Conservation (phyloP, 2,113 vertebrate genomes). For the Microcebus murinus region DNA sequence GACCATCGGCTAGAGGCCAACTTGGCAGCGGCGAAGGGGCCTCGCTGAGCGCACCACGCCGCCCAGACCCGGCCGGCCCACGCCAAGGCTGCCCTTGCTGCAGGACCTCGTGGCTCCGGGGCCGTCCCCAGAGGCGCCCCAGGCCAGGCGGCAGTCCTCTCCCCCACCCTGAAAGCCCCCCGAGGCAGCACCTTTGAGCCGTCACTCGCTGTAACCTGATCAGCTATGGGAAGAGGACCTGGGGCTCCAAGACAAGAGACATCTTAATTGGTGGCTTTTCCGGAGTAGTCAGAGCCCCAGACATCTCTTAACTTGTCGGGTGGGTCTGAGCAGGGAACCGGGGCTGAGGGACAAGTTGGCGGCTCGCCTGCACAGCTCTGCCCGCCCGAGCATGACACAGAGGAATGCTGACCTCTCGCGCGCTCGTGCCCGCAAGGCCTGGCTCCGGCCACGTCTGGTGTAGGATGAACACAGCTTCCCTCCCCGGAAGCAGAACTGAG, state of each 20-base stretch:
- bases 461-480: rapidly evolving
- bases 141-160: not conserved
- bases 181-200: not conserved
- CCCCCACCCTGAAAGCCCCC: rapidly evolving
- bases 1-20: rapidly evolving
- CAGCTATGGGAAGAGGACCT: not conserved
- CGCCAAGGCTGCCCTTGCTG: not conserved
- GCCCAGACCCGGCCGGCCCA: rapidly evolving
- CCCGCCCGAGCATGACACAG: rapidly evolving
- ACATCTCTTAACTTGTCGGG: not conserved
- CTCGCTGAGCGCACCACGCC: rapidly evolving
- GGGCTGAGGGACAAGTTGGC: not conserved
- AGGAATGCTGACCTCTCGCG: rapidly evolving
- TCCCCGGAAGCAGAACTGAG: rapidly evolving
- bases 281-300: not conserved
- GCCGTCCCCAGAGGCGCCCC: not conserved
- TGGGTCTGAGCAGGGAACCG: not conserved
- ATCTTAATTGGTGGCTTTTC: constrained; percentile 44
- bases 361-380: rapidly evolving
- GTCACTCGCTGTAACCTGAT: not conserved
- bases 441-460: rapidly evolving
- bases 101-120: rapidly evolving
- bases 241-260: not conserved
- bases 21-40: rapidly evolving
- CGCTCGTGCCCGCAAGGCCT: rapidly evolving